Conservation (phyloP, 2,113 vertebrate genomes). For the Albula goreensis region DNA sequence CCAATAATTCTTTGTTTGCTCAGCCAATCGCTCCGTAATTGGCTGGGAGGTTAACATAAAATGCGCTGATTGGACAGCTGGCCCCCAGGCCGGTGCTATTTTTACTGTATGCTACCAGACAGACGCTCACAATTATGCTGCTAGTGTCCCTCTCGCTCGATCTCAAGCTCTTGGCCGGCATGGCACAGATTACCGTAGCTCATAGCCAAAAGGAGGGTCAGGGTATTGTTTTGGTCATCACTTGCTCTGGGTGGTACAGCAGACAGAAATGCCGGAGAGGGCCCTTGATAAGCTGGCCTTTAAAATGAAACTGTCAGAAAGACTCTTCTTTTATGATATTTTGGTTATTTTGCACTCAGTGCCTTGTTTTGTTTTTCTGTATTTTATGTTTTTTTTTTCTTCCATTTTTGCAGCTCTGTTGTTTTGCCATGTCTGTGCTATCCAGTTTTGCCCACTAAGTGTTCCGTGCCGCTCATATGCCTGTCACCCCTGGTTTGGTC, state of each 20-base stretch:
- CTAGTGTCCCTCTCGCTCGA: conserved; percentile 20
- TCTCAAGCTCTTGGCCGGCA: not conserved
- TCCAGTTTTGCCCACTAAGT: conserved; percentile 20
- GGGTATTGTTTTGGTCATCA: not conserved
- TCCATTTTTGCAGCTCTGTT: not conserved
- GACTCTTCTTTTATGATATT: not conserved
- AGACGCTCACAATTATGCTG: conserved; percentile 58
- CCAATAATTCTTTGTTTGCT: conserved; percentile 94
- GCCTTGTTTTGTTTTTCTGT: not conserved
- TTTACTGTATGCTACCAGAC: conserved; percentile 61
- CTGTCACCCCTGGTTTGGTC: conserved; percentile 48
- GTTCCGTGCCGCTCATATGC: not conserved
- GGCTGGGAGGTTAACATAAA: conserved; percentile 76
- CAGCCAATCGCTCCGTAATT: conserved; percentile 90
- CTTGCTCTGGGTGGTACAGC: no score
- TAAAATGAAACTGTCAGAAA: not conserved
- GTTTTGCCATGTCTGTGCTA: not conserved
- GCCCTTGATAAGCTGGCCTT: not conserved
- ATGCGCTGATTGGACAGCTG: conserved; percentile 75
- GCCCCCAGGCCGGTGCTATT: conserved; percentile 61
- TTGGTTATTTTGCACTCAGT: not conserved
- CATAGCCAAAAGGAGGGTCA: not conserved
- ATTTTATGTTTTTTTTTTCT: conserved; percentile 15
- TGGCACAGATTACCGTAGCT: not conserved
- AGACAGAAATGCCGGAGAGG: not conserved